Evolutionary conservation across 2,113 vertebrate genomes (phyloP).

Genomic region (Chroicocephalus ridibundus): DNA sequence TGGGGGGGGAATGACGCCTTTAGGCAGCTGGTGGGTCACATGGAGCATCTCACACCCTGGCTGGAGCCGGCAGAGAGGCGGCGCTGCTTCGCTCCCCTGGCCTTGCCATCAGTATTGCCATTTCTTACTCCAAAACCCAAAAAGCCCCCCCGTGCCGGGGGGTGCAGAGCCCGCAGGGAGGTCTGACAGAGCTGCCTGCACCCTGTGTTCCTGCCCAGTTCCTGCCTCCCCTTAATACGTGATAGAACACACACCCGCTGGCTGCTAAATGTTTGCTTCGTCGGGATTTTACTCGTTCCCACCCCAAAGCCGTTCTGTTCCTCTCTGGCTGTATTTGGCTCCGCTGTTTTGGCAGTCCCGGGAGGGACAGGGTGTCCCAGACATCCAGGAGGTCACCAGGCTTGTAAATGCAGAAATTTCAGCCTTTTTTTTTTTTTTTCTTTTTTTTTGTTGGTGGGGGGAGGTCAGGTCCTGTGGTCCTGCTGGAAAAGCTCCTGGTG

Average conservation of each 20-base stretch:
- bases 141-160: background rate
- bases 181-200: background rate
- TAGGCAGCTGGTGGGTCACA: background rate
- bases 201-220: fast-evolving
- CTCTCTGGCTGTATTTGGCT: background rate
- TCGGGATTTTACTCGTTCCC: background rate
- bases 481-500: background rate
- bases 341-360: background rate
- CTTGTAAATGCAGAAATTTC: background rate
- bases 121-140: background rate
- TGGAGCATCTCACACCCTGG: background rate
- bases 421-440: background rate
- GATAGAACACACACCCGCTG: background rate
- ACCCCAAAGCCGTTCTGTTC: background rate
- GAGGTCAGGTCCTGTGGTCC: no score
- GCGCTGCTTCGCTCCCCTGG: background rate
- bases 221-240: background rate
- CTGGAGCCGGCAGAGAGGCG: background rate
- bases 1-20: background rate
- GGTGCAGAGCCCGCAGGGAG: background rate
- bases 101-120: background rate
- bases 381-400: no score
- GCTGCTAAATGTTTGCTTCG: background rate
- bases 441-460: no score
- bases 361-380: fast-evolving